Evolutionary conservation across 2,797 vertebrate genomes (phyloP), one percentile per base, ranked within the genome.

Genomic region (Macropodus opercularis): DNA sequence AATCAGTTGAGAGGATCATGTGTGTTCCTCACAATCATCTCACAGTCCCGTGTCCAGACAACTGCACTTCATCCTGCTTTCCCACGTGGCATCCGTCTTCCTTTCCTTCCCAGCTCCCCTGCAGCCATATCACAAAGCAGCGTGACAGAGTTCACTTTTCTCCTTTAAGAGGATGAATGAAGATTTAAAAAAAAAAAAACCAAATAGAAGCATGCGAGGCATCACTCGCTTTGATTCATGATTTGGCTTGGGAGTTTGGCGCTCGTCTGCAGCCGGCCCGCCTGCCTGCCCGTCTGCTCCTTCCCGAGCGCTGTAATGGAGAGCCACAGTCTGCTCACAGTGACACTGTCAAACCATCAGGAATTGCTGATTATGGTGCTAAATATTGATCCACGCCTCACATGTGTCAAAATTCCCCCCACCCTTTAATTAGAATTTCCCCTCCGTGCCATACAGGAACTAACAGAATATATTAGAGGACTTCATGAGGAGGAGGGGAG

Each of bases 331-430:
- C 91, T 66, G 89, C 81, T 91, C 60, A 72, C 77, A 83, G 93
- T 93, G 95, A 95, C 95, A 94, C 87, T 93, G 90, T 96, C 94
- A 93, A 96, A 89, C 90, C 95, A 94, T 96, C 95, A 95, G 91
- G 91, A 94, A 94, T 94, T 94, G 94, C 96, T 95, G 96, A 97
- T 97, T 96, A 96, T 90, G 85, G 93, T 91, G 94, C 95, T 97
- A 96, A 98, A 97, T 98, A 99, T 98, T 98, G 97, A 99, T 99
- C 95, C 92, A 93, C 91, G 91, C 94, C 94, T 96, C 97, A 94
- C 94, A 94, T 85, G 94, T 98, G 96, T 98, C 97, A 98, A 95
- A 98, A 96, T 96, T 95, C 94, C 93, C 95, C 92, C 92, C 95
- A 92, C 92, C 93, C 93, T 87, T 96, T 98, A 98, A 98, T 98